Evolutionary conservation across 2,888 invertebrate species (phyloP).

Genomic region (Ophonus ardosiacus): DNA sequence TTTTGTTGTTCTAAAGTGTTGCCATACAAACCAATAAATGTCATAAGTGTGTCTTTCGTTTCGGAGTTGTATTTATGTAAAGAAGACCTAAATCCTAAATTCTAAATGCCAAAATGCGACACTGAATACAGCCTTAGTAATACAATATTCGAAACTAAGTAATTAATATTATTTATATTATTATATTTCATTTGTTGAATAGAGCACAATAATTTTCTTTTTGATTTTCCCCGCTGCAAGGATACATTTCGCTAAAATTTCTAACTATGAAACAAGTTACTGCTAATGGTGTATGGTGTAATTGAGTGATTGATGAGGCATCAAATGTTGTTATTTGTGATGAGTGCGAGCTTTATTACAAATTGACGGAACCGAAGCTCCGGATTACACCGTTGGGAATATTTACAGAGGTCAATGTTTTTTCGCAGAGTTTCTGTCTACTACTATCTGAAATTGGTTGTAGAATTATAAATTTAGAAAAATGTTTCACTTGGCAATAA

Average conservation of each 20-base stretch:
- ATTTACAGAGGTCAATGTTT: not conserved
- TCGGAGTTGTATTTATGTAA: too few species aligned
- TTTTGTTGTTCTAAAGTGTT: too few species aligned
- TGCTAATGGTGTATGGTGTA: not conserved
- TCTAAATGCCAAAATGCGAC: too few species aligned
- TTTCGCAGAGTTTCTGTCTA: not conserved
- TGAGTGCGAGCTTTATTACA: not conserved
- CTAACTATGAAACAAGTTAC: not conserved
- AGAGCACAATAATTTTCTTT: too few species aligned
- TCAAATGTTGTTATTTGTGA: not conserved
- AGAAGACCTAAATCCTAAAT: too few species aligned
- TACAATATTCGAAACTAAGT: too few species aligned
- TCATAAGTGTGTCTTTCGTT: too few species aligned
- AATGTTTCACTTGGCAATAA: not conserved
- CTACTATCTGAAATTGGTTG: not conserved
- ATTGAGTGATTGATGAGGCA: not conserved
- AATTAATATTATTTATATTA: too few species aligned
- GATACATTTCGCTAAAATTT: not conserved
- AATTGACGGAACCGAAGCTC: not conserved
- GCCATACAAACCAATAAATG: too few species aligned
- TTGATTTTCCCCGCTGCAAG: too few species aligned
- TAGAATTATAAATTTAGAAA: not conserved
- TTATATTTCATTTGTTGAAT: too few species aligned
- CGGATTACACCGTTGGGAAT: not conserved
- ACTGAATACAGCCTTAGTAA: too few species aligned